A percentile compares a stretch with the other conserved stretches of the same genome.
Conservation (phyloP, 2,888 invertebrate genomes). For the Lithophane socia region DNA sequence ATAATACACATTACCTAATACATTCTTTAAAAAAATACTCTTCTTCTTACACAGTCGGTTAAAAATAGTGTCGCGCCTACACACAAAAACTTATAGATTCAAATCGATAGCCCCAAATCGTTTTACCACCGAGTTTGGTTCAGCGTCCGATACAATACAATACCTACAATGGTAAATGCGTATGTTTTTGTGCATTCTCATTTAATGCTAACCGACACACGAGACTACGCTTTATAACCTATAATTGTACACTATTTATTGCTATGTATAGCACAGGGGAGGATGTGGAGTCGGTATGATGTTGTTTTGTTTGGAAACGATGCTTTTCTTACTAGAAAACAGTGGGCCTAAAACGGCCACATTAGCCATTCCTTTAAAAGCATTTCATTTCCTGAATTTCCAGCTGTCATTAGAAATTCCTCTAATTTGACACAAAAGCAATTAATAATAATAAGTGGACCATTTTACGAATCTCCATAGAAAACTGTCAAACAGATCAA, state of each 20-base stretch:
- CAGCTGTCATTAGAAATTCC: too few species aligned
- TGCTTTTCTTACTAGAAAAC: neutral
- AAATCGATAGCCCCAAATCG: slow-evolving; percentile 12
- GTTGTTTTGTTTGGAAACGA: neutral
- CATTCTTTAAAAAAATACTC: neutral
- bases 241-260: slow-evolving; percentile 84
- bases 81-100: slow-evolving; percentile 1
- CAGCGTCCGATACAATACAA: slow-evolving; percentile 9
- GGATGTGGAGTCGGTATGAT: slow-evolving; percentile 59
- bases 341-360: too few species aligned
- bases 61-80: neutral
- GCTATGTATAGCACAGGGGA: slow-evolving; percentile 63
- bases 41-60: too few species aligned
- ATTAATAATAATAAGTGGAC: too few species aligned
- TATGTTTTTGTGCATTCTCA: slow-evolving; percentile 63
- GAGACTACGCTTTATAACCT: slow-evolving; percentile 81
- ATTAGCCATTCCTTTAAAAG: too few species aligned
- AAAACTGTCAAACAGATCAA: too few species aligned
- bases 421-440: too few species aligned
- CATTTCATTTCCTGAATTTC: too few species aligned
- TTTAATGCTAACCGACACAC: slow-evolving; percentile 78
- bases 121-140: slow-evolving; percentile 31
- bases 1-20: neutral
- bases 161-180: slow-evolving; percentile 19
- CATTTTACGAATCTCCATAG: too few species aligned